Evolutionary conservation across 2,888 invertebrate species (phyloP).

Genomic region (Apamea sordens): DNA sequence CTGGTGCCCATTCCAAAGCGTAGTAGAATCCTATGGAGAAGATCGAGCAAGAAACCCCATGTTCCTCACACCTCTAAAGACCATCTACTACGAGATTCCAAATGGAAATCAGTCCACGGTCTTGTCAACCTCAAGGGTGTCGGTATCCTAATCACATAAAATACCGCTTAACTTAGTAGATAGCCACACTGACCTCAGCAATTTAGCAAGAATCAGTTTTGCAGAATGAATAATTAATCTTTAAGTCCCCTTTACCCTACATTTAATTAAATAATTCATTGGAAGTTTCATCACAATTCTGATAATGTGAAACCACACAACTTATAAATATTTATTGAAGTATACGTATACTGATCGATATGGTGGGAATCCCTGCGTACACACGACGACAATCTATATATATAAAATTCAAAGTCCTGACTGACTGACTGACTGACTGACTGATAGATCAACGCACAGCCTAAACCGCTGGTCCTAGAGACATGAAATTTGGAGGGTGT

Average conservation of each 20-base stretch:
- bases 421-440: too few relatives aligned
- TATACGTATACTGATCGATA: neutral
- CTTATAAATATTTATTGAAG: slow-evolving; percentile 5
- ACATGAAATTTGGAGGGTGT: too few relatives aligned
- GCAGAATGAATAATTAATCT: neutral
- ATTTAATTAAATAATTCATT: neutral
- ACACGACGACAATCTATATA: too few relatives aligned
- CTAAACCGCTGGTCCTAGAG: too few relatives aligned
- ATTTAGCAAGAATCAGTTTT: slow-evolving; percentile 2
- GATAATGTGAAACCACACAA: slow-evolving; percentile 5
- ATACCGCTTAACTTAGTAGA: neutral
- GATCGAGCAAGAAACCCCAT: too few relatives aligned
- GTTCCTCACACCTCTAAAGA: neutral
- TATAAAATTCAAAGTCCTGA: too few relatives aligned
- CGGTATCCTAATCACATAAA: neutral
- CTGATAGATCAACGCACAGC: too few relatives aligned
- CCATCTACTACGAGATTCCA: neutral
- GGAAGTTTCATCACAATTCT: slow-evolving; percentile 28
- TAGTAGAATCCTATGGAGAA: too few relatives aligned
- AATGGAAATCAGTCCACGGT: neutral
- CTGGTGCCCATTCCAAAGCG: too few relatives aligned
- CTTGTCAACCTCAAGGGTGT: neutral
- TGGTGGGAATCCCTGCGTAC: slow-evolving; percentile 28
- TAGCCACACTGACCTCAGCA: neutral
- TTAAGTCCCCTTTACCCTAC: slow-evolving; percentile 16